Base-by-base conservation (phyloP, 2,888 invertebrate species). In the Heliconius aoede region DNA sequence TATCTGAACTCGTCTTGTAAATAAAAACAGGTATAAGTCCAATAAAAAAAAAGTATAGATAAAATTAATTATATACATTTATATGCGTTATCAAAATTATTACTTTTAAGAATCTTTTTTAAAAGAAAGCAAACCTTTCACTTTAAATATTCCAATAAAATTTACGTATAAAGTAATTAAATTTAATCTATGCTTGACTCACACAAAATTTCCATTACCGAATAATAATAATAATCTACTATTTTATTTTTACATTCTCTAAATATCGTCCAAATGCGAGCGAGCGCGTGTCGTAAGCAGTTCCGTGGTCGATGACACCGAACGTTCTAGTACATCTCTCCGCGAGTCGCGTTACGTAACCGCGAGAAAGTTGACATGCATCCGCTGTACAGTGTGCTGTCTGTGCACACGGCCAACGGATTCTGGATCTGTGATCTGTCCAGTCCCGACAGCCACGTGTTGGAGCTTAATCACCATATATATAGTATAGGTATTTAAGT, bases 311-410 rank as follows among this genome's bases (percentile, higher is more conserved):
- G 94, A 94, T 94, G 94, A 94, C 94, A 91, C 88, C 91, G 92
- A 94, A 94, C 90, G 91, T 93, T 93, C 93, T 90, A 92, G 93
- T 89, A 90, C 90, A 91, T 92, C 91, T 92, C 90, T 87, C 89
- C 85, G 85, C 81, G 87, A 79, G 82, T 72, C 74, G 79, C 78
- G 83, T 94, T 93, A 89, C 92, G 93, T 89, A 93, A 94, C 88
- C 80, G 87, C 92, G 93, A 91, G 94, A 94, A 94, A 94, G 94
- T 93, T 93, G 93, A 93, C 93, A 92, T 93, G 91, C 90, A 91
- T 88, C 84, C 81, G 80, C 68, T 72, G 64, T 68, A 58, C 67
- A 76, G 72, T 58, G 26, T 73, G 40, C 71, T 62, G 65, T 67
- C 46, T 62, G 73, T 73, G 61, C 58, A 72, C 72, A 73, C 69